A percentile compares a stretch with the other conserved stretches of the same genome.
These are phyloP conservation scores for Dryobates pubescens DNA, from an alignment of 2,797 vertebrate genomes.

Conservation along the genomic window DNA sequence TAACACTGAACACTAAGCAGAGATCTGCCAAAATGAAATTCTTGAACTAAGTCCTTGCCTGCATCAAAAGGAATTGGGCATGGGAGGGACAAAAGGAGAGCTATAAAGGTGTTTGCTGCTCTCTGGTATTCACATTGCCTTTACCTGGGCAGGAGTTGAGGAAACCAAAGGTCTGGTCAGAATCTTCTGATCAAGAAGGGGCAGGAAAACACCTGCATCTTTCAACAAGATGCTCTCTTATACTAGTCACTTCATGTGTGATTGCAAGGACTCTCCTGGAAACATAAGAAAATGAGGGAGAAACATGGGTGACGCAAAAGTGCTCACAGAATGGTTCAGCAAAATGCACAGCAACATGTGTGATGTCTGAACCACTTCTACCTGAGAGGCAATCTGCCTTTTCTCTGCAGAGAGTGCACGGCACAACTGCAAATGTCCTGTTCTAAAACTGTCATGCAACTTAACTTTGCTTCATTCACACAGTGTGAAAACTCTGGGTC, in stretches of 20 bases:
- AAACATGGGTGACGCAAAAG: background rate
- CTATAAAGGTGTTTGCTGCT: background rate
- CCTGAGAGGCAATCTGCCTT: background rate
- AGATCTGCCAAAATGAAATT: background rate
- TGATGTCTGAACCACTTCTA: background rate
- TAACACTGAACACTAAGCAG: background rate
- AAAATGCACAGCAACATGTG: accelerated
- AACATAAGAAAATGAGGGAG: background rate
- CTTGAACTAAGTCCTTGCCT: background rate
- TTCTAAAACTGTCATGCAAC: background rate
- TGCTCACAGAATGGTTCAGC: background rate
- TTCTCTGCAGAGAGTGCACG: background rate
- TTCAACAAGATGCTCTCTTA: background rate
- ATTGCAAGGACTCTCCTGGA: background rate
- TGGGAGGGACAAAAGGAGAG: background rate
- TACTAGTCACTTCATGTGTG: background rate
- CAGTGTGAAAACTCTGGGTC: background rate
- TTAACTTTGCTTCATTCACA: background rate
- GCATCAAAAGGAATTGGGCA: background rate
- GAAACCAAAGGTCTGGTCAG: background rate
- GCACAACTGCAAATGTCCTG: background rate
- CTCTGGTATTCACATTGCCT: background rate
- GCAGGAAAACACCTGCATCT: background rate
- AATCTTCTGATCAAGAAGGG: background rate
- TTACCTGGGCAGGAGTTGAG: background rate